Evolutionary conservation across 2,888 invertebrate genomes (phyloP).

Genomic region (Agapostemon virescens): DNA sequence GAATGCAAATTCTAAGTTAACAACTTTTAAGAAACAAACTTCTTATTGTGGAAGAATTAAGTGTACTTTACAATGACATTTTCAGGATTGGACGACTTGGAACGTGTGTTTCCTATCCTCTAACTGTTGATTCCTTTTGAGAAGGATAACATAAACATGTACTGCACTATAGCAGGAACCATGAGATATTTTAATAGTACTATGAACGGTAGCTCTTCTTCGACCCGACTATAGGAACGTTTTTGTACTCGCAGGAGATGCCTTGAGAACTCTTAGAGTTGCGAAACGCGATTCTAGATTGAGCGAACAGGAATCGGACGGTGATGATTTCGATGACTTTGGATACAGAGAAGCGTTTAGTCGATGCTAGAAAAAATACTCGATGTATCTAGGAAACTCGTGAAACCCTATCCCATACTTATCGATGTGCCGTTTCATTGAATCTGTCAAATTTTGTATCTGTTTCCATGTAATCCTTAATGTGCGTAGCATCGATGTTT

Average conservation of each 20-base stretch:
- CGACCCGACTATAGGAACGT: not conserved
- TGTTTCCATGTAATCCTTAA: conserved; percentile 26
- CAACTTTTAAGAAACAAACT: no score
- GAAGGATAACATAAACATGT: not conserved
- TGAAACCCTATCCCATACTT: conserved; percentile 12
- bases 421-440: conserved; percentile 25
- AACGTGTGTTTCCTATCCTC: not conserved
- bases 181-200: not conserved
- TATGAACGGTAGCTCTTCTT: not conserved
- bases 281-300: not conserved
- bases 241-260: conserved; percentile 27
- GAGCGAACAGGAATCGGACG: not conserved
- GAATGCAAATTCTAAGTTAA: no score
- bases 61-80: no score
- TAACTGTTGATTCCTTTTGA: no score
- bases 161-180: not conserved
- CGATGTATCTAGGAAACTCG: conserved; percentile 20
- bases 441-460: conserved; percentile 34
- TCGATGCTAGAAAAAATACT: conserved; percentile 9
- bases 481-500: conserved; percentile 34
- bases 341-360: conserved; percentile 17
- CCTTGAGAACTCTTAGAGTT: conserved; percentile 1
- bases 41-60: no score
- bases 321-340: not conserved
- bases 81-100: not conserved